phyloP scores from a whole-genome alignment of 2,888 invertebrate genomes.

The Meteorus colon region DNA sequence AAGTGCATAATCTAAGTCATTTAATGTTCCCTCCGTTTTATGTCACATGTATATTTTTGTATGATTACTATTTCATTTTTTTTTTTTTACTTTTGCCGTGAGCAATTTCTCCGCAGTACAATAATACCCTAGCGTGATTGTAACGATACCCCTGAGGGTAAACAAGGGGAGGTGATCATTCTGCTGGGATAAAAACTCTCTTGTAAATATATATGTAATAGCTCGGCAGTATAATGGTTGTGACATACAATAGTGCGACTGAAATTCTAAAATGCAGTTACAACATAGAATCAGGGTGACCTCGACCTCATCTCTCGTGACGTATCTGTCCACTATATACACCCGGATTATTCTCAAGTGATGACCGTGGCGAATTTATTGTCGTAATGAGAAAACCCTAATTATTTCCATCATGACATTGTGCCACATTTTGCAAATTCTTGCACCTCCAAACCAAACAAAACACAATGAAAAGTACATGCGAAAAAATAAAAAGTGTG shows the following conservation, averaged over 20 bases:
- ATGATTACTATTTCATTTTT: background rate
- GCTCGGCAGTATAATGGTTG: conserved; percentile 1
- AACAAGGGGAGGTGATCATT: background rate
- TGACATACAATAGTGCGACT: background rate
- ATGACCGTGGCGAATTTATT: conserved; percentile 4
- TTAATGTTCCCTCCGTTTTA: background rate
- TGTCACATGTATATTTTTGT: background rate
- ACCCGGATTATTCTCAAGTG: background rate
- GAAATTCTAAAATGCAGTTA: conserved; percentile 14
- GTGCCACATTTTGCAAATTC: conserved; percentile 4
- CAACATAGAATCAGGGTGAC: conserved; percentile 47
- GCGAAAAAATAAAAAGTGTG: background rate
- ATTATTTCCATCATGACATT: background rate
- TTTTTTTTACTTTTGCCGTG: conserved; percentile 9
- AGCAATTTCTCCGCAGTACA: conserved; percentile 12
- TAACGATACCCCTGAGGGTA: conserved; percentile 14
- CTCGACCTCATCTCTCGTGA: conserved; percentile 53
- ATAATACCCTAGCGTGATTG: background rate
- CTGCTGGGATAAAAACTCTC: background rate
- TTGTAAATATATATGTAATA: background rate
- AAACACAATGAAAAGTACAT: background rate
- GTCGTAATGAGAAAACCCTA: background rate
- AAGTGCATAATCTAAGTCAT: background rate
- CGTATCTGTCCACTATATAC: conserved; percentile 27
- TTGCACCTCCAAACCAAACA: background rate